Evolutionary conservation across 2,888 invertebrate species (phyloP).

Genomic region (Scaptomyza flava): DNA sequence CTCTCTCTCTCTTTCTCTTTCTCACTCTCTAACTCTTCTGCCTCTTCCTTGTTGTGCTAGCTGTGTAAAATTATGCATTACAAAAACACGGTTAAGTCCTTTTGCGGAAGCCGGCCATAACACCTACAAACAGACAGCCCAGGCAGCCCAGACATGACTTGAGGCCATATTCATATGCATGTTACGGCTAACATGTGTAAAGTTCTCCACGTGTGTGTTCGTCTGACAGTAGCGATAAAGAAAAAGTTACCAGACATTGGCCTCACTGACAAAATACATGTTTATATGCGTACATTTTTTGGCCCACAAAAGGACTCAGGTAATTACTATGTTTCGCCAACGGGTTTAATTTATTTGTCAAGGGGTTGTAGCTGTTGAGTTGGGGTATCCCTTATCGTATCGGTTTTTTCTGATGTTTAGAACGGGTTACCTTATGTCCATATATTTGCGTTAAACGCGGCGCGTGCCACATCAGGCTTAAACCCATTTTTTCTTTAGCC

Average conservation of each 20-base stretch:
- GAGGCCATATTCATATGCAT: slow-evolving; percentile 74
- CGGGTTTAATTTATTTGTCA: slow-evolving; percentile 26
- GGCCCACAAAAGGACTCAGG: slow-evolving; percentile 71
- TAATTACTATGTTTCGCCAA: slow-evolving; percentile 77
- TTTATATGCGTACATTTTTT: slow-evolving; percentile 77
- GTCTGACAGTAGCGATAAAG: slow-evolving; percentile 73
- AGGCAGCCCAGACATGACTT: slow-evolving; percentile 51
- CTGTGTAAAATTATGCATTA: slow-evolving; percentile 74
- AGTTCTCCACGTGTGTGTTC: slow-evolving; percentile 12
- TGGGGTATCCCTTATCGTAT: slow-evolving; percentile 17
- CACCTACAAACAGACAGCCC: slow-evolving; percentile 63
- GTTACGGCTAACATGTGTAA: slow-evolving; percentile 46
- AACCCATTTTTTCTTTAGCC: slow-evolving; percentile 75
- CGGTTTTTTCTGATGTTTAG: slow-evolving; percentile 19
- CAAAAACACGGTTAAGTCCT: slow-evolving; percentile 80
- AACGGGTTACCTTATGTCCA: slow-evolving; percentile 54
- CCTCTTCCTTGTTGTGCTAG: slow-evolving; percentile 19
- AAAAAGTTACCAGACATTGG: slow-evolving; percentile 72
- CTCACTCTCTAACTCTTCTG: not conserved
- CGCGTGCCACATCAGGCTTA: slow-evolving; percentile 78
- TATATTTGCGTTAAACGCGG: slow-evolving; percentile 68
- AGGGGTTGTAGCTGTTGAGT: slow-evolving; percentile 1
- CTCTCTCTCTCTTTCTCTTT: slow-evolving; percentile 13
- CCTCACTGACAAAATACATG: slow-evolving; percentile 65
- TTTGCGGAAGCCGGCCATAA: slow-evolving; percentile 78